Evolutionary conservation across 2,888 invertebrate genomes (phyloP).

Genomic region (Hyppa rectilinea): DNA sequence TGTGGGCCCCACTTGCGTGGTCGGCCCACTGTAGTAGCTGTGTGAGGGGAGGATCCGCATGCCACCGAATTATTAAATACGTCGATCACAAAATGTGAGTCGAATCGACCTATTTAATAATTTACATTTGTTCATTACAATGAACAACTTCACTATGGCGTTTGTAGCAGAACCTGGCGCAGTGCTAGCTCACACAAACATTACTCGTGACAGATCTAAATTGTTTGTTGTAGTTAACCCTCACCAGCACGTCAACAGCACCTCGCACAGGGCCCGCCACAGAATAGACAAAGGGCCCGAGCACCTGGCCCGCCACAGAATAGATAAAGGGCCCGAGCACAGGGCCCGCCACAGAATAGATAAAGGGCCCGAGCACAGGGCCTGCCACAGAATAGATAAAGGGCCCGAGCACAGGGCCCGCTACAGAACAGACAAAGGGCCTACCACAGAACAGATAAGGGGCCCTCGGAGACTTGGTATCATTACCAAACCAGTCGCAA

Average conservation of each 20-base stretch:
- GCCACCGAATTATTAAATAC: constrained; percentile 1
- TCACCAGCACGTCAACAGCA: background rate
- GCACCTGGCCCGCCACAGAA: too few relatives aligned
- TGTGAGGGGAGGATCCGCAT: background rate
- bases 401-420: too few relatives aligned
- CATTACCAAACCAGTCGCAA: constrained; percentile 15
- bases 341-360: too few relatives aligned
- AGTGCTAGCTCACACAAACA: constrained; percentile 8
- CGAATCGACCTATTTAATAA: constrained; percentile 3
- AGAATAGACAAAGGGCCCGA: too few relatives aligned
- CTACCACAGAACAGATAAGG: too few relatives aligned
- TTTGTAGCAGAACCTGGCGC: background rate
- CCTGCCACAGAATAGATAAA: too few relatives aligned
- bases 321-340: too few relatives aligned
- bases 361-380: too few relatives aligned
- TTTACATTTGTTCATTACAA: too few relatives aligned
- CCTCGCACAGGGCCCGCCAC: background rate
- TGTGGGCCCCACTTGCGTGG: background rate
- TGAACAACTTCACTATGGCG: constrained; percentile 1
- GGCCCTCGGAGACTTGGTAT: background rate
- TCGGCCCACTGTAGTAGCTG: background rate
- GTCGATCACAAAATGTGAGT: background rate
- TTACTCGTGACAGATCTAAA: background rate
- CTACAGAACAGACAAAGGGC: too few relatives aligned
- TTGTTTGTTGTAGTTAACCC: background rate